A percentile compares a stretch with the other conserved stretches of the same genome.
These are phyloP conservation scores for Alosa sapidissima DNA, from an alignment of 2,797 vertebrate genomes.

Conservation along the genomic window DNA sequence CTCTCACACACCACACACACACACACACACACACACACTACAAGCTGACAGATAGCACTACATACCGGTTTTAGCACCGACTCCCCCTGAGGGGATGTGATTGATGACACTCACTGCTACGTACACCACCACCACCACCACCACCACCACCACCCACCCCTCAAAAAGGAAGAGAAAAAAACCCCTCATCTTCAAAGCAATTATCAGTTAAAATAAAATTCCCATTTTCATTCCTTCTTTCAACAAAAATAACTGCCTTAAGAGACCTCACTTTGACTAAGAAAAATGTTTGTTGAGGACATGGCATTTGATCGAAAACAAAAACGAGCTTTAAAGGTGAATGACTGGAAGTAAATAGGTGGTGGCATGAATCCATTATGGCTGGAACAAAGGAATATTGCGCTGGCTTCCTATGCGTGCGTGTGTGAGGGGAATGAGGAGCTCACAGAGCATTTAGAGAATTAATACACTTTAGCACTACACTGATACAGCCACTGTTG, in stretches of 20 bases:
- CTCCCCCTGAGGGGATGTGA: slow-evolving; percentile 80
- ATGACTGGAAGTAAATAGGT: not conserved
- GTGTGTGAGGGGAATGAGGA: not conserved
- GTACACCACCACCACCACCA: slow-evolving; percentile 58
- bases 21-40: slow-evolving; percentile 53
- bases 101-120: slow-evolving; percentile 81
- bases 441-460: not conserved
- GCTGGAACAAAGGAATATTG: not conserved
- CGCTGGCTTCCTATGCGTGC: not conserved
- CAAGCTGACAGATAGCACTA: slow-evolving; percentile 83
- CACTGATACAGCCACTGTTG: not conserved
- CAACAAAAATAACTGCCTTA: not conserved
- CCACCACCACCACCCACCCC: not conserved
- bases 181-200: slow-evolving; percentile 59
- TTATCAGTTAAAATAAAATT: not conserved
- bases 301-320: not conserved
- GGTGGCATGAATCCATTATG: not conserved
- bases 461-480: not conserved
- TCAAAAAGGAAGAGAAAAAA: slow-evolving; percentile 48
- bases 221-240: not conserved
- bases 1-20: not conserved
- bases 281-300: not conserved
- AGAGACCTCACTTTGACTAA: not conserved
- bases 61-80: slow-evolving; percentile 80
- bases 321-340: not conserved